phyloP scores from a whole-genome alignment of 2,888 invertebrate genomes.

The Prosapia bicincta region DNA sequence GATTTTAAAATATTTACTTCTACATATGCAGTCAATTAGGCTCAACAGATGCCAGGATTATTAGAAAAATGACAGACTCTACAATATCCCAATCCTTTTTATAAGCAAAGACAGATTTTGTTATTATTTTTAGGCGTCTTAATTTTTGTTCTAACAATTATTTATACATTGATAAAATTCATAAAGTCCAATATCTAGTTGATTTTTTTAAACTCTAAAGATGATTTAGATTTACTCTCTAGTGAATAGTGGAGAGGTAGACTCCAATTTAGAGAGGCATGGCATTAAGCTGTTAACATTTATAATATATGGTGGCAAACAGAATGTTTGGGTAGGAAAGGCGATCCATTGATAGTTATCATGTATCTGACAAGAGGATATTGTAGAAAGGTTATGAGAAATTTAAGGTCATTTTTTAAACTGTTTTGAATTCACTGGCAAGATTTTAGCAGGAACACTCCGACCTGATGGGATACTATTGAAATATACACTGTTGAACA shows the following conservation, averaged over 20 bases:
- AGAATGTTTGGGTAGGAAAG: conserved; percentile 21
- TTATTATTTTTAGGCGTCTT: conserved; percentile 43
- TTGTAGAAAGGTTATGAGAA: not conserved
- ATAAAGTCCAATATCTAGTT: no score
- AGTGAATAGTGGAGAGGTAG: conserved; percentile 3
- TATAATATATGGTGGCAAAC: not conserved
- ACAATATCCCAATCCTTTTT: conserved; percentile 42
- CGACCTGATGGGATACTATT: conserved; percentile 32
- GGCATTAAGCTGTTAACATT: conserved; percentile 3
- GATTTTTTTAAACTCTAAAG: no score
- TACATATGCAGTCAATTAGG: conserved; percentile 44
- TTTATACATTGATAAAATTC: no score
- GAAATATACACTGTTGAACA: not conserved
- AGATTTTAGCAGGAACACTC: conserved; percentile 42
- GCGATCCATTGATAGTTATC: conserved; percentile 25
- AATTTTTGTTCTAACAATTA: no score
- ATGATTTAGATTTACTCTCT: not conserved
- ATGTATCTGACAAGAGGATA: not conserved
- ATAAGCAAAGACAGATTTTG: conserved; percentile 44
- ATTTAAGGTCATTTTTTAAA: not conserved
- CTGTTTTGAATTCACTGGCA: not conserved
- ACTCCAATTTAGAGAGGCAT: not conserved
- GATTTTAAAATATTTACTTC: conserved; percentile 39
- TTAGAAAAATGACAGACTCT: conserved; percentile 43
- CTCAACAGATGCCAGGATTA: conserved; percentile 43